Percentiles rank a stretch among this genome's conserved stretches.
phyloP scores from a whole-genome alignment of 2,113 vertebrate genomes.

The Ptyas mucosa region DNA sequence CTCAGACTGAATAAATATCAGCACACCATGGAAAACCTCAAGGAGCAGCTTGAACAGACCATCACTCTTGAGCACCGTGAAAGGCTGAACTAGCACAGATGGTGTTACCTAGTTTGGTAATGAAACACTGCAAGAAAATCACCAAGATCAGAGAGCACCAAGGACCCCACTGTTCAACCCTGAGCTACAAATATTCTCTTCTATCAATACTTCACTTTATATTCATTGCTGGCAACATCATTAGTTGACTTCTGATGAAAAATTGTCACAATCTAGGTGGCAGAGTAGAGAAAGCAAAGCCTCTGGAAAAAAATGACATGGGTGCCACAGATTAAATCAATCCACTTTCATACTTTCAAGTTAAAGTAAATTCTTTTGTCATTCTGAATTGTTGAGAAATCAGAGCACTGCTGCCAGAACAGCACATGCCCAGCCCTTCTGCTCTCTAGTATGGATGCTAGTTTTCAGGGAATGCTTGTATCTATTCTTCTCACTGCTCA shows the following conservation, averaged over 20 bases:
- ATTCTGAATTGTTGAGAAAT: constrained; percentile 48
- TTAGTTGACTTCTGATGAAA: constrained; percentile 52
- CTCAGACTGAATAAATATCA: background rate
- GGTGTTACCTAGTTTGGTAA: background rate
- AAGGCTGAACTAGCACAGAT: background rate
- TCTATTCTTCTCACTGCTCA: background rate
- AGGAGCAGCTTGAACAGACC: background rate
- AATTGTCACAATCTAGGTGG: constrained; percentile 45
- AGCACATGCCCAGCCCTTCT: background rate
- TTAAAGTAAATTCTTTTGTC: constrained; percentile 51
- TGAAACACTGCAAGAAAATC: background rate
- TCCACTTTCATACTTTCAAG: constrained; percentile 56
- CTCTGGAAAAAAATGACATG: constrained; percentile 46
- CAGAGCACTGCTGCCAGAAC: constrained; percentile 48
- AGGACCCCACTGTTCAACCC: background rate
- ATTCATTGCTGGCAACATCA: constrained; percentile 58
- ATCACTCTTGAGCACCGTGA: background rate
- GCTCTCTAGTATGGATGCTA: constrained; percentile 18
- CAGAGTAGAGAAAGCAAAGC: background rate
- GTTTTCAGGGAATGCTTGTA: constrained; percentile 11
- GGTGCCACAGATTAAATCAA: constrained; percentile 48
- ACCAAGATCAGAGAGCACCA: background rate
- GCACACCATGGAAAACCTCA: background rate
- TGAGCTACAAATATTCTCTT: background rate
- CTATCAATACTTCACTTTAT: constrained; percentile 37